Base-by-base conservation (phyloP, 2,113 vertebrate species). In the Theristicus caerulescens region DNA sequence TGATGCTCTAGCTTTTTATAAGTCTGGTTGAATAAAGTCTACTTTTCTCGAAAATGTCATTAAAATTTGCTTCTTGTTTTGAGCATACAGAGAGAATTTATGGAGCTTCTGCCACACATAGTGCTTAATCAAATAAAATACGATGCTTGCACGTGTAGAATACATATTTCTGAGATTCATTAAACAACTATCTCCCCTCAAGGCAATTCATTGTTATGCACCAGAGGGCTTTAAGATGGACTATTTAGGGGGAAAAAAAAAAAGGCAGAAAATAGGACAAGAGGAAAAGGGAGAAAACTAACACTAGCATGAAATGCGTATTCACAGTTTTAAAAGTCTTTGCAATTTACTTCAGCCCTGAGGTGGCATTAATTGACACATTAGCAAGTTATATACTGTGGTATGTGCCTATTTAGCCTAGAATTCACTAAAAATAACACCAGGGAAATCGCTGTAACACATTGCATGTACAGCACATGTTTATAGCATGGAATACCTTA, bases 311-410 rank as follows among this genome's bases (percentile, higher is more conserved):
- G 87, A 96, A 98, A 96, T 79, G 92, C 40, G 38, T 90, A 93
- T 90, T 96, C 71, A 94, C 95, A 95, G 79, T 80, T 96, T 97
- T 96, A 87, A 97, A 96, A 96, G 85, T 69, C 82, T 97, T 73
- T 94, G 92, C 88, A 95, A 97, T 97, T 96, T 97, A 92, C 64
- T 82, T 71, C 61, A 96, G 90, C 87, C 94, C 81, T 81, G 76
- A 88, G 95, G 97, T 88, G 36, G 81, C 95, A 94, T 96, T 97
- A 97, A 97, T 94, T 97, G 97, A 95, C 94, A 95, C 59, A 95
- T 94, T 98, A 97, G 79, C 92, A 95, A 96, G 89, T 96, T 97
- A 94, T 88, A 96, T 84, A 94, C 72, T 85, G 78, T 95, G 89
- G 93, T 71, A 90, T 88, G 93, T 95, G 95, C 89, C 90, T 97